These are phyloP conservation scores for Torymus auratus DNA, from an alignment of 2,888 invertebrate genomes.

Conservation along the genomic window DNA sequence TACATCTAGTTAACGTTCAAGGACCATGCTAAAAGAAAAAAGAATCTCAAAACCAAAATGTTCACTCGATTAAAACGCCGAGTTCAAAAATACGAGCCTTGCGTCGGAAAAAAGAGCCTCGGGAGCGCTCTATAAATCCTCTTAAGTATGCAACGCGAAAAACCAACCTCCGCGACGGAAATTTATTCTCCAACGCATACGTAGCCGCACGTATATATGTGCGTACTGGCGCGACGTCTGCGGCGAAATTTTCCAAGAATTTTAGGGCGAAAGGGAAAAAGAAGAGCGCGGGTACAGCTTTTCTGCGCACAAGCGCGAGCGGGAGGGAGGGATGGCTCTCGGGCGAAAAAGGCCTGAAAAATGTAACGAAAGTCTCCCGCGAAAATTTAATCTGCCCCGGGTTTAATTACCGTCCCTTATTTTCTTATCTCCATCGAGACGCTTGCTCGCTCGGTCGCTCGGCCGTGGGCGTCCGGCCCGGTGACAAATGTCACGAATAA, in stretches of 20 bases:
- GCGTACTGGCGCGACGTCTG: not conserved
- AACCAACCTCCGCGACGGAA: not conserved
- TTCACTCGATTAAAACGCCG: no score
- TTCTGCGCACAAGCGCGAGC: not conserved
- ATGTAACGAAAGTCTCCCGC: constrained; percentile 10
- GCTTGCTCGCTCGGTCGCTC: no score
- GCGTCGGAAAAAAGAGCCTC: no score
- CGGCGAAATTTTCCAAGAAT: not conserved
- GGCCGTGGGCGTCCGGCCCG: not conserved
- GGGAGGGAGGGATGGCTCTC: no score
- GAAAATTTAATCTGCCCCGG: not conserved
- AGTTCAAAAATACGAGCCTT: no score
- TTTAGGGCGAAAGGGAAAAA: not conserved
- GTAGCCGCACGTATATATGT: no score
- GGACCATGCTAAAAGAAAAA: no score
- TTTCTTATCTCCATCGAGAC: constrained; percentile 28
- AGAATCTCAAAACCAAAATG: no score
- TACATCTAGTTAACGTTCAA: no score
- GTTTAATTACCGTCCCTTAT: constrained; percentile 39
- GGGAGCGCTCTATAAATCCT: constrained; percentile 4
- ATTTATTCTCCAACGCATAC: not conserved
- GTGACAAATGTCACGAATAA: constrained; percentile 55
- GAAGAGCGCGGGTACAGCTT: not conserved
- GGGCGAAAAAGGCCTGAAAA: not conserved
- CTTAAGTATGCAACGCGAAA: constrained; percentile 2